A percentile compares a stretch with the other conserved stretches of the same genome.
Conservation (phyloP, 1,140 invertebrate species). For the Stenopsyche tienmushanensis region DNA sequence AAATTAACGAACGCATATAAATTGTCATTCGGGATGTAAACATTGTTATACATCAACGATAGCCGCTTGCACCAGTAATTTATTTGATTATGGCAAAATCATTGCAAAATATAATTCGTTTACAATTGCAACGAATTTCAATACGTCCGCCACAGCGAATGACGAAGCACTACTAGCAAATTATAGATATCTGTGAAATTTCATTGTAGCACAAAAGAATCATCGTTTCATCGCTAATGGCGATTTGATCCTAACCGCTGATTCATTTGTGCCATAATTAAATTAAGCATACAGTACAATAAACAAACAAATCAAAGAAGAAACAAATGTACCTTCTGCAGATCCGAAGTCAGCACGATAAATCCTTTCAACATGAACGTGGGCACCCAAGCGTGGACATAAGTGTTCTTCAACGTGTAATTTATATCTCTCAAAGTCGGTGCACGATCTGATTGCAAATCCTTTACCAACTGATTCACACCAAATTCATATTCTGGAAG, state of each 20-base stretch:
- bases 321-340: constrained; percentile 75
- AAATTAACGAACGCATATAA: too few relatives aligned
- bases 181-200: neutral
- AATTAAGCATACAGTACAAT: neutral
- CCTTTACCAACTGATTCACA: constrained; percentile 46
- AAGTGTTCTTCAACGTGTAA: constrained; percentile 63
- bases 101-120: constrained; percentile 17
- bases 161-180: neutral
- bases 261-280: too few relatives aligned
- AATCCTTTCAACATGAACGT: constrained; percentile 76
- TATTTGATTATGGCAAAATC: constrained; percentile 23
- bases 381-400: constrained; percentile 72
- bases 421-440: constrained; percentile 65
- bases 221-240: too few relatives aligned
- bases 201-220: neutral
- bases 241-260: too few relatives aligned
- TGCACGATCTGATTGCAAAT: constrained; percentile 51
- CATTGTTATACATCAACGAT: too few relatives aligned
- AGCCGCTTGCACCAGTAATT: neutral
- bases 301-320: neutral
- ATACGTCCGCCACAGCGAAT: neutral
- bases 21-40: too few relatives aligned
- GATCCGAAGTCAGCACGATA: constrained; percentile 70
- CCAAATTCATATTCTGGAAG: constrained; percentile 57
- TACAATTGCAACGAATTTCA: neutral